A percentile compares a stretch with the other conserved stretches of the same genome.
Conservation (phyloP, 2,113 vertebrate genomes). For the Plecturocebus donacophilus region DNA sequence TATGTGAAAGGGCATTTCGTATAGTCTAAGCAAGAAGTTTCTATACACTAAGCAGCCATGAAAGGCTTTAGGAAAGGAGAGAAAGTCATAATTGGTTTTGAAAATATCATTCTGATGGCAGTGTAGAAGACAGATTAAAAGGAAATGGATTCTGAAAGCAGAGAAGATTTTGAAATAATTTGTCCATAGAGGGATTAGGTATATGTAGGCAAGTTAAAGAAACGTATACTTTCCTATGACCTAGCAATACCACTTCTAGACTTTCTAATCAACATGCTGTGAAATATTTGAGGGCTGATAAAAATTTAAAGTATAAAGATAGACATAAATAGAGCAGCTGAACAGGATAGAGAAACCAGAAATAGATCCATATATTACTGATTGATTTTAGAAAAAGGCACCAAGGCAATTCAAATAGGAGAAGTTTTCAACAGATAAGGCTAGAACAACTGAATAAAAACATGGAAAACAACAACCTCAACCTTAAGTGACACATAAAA, state of each 20-base stretch:
- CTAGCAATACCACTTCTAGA: neutral
- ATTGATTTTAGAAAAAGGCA: neutral
- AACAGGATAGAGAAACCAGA: neutral
- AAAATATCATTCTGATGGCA: neutral
- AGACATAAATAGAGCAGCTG: neutral
- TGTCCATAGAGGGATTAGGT: neutral
- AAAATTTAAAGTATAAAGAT: neutral
- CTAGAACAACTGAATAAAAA: conserved; percentile 1
- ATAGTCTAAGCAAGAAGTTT: neutral
- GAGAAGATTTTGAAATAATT: neutral
- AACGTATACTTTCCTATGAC: neutral
- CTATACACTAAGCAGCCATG: neutral
- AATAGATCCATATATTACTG: neutral
- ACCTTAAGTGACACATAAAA: neutral
- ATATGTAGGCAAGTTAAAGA: neutral
- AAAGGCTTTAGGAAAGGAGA: neutral
- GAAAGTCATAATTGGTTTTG: conserved; percentile 11
- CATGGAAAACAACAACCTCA: neutral
- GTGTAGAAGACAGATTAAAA: neutral
- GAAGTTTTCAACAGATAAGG: neutral
- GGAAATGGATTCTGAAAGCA: neutral
- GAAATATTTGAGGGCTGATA: neutral
- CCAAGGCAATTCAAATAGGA: neutral
- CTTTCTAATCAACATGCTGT: neutral
- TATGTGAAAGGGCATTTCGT: neutral